These are phyloP conservation scores for Drosophila tripunctata DNA, from an alignment of 2,888 invertebrate species.

Conservation along the genomic window DNA sequence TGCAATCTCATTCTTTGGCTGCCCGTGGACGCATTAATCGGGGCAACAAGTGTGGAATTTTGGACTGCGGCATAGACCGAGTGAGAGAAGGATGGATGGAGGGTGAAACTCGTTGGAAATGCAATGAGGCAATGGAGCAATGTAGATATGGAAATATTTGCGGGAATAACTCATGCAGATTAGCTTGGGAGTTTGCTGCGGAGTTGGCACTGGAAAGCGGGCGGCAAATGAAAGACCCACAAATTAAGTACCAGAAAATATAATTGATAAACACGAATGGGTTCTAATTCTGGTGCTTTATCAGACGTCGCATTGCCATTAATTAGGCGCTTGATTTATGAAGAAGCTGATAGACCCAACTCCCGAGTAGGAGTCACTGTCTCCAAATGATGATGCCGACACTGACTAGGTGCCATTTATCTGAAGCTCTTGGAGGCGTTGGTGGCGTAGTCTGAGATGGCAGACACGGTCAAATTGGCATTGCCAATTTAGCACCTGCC, in stretches of 20 bases:
- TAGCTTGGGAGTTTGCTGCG: constrained; percentile 26
- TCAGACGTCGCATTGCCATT: constrained; percentile 66
- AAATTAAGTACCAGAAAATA: constrained; percentile 72
- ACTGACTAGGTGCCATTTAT: constrained; percentile 10
- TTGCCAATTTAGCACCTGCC: constrained; percentile 10
- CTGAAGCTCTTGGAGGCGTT: constrained; percentile 33
- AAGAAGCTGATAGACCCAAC: constrained; percentile 59
- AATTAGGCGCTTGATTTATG: constrained; percentile 81
- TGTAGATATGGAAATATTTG: constrained; percentile 64
- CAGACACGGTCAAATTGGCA: no score
- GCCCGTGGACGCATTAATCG: constrained; percentile 17
- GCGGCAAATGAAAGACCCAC: constrained; percentile 31
- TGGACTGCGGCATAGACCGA: constrained; percentile 4
- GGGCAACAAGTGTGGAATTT: constrained; percentile 37
- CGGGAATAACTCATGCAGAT: constrained; percentile 73
- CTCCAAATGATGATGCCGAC: constrained; percentile 10
- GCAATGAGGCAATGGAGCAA: constrained; percentile 28
- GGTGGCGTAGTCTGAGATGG: neutral
- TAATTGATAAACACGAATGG: constrained; percentile 71
- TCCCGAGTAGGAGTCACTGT: constrained; percentile 2
- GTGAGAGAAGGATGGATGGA: neutral
- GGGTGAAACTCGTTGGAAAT: constrained; percentile 30
- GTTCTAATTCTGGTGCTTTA: constrained; percentile 71
- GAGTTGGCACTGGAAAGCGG: neutral
- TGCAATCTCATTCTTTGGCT: constrained; percentile 33